phyloP scores from a whole-genome alignment of 1,140 invertebrate species.

The Marisa cornuarietis region DNA sequence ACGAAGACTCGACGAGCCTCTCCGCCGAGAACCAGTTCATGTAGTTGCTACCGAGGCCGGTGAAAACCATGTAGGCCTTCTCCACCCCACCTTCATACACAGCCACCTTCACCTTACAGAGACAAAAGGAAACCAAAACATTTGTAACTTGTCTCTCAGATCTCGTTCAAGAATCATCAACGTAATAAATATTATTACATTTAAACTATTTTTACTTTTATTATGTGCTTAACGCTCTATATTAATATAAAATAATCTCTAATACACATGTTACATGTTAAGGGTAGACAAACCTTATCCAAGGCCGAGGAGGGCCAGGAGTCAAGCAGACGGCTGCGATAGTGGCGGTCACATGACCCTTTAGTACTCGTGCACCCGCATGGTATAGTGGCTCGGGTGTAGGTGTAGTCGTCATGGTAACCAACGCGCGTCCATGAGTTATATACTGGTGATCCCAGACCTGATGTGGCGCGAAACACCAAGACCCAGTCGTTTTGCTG shows the following conservation, averaged over 20 bases:
- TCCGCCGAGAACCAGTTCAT: not conserved
- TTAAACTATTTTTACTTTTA: not conserved
- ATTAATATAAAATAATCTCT: not conserved
- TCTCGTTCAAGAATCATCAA: not conserved
- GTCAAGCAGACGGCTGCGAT: not conserved
- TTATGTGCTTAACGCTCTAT: not conserved
- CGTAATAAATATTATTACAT: not conserved
- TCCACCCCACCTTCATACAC: not conserved
- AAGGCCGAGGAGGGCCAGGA: not conserved
- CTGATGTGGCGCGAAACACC: not conserved
- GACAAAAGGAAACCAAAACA: not conserved
- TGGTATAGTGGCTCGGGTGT: not conserved
- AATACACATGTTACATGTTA: not conserved
- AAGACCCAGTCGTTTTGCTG: not conserved
- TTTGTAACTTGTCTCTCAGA: not conserved
- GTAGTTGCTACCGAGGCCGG: not conserved
- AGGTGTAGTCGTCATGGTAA: not conserved
- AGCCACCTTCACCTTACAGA: not conserved
- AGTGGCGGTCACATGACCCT: slow-evolving; percentile 1
- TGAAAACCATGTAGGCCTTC: not conserved
- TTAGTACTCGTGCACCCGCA: not conserved
- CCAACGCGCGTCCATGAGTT: not conserved
- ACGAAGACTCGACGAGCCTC: not conserved
- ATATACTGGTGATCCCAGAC: not conserved
- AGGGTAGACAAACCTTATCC: not conserved